Conservation (phyloP, 2,113 vertebrate genomes). For the Anhinga anhinga region DNA sequence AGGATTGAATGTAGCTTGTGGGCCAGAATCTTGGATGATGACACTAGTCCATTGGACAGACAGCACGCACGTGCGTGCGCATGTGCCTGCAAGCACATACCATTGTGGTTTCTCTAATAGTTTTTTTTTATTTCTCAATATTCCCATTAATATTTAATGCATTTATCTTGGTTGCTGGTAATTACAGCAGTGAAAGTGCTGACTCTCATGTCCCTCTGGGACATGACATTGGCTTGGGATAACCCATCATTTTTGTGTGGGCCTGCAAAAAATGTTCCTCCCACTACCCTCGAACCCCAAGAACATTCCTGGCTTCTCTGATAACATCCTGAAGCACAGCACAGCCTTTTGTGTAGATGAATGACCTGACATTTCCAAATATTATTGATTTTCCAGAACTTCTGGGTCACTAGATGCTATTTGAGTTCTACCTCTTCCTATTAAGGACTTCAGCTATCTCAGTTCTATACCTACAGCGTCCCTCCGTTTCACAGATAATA, state of each 20-base stretch:
- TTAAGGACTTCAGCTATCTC: not conserved
- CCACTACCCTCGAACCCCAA: not conserved
- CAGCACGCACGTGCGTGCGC: not conserved
- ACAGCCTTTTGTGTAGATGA: not conserved
- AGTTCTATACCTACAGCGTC: not conserved
- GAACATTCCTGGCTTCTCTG: not conserved
- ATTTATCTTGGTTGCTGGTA: not conserved
- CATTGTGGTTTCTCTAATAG: not conserved
- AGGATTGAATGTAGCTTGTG: not conserved
- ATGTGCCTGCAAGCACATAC: not conserved
- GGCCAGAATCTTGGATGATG: not conserved
- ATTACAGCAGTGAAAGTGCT: constrained; percentile 12
- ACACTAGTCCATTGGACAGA: not conserved
- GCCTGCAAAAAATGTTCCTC: not conserved
- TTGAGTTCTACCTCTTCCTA: not conserved
- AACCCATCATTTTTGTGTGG: not conserved
- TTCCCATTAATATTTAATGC: constrained; percentile 11
- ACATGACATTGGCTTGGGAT: not conserved
- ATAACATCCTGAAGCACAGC: not conserved
- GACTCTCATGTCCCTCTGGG: not conserved
- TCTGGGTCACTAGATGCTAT: not conserved
- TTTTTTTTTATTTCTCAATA: constrained; percentile 18
- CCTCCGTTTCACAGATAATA: not conserved
- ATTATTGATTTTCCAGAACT: not conserved
- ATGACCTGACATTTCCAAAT: not conserved